phyloP scores from a whole-genome alignment of 2,113 vertebrate genomes.

The Bothrops jararaca region DNA sequence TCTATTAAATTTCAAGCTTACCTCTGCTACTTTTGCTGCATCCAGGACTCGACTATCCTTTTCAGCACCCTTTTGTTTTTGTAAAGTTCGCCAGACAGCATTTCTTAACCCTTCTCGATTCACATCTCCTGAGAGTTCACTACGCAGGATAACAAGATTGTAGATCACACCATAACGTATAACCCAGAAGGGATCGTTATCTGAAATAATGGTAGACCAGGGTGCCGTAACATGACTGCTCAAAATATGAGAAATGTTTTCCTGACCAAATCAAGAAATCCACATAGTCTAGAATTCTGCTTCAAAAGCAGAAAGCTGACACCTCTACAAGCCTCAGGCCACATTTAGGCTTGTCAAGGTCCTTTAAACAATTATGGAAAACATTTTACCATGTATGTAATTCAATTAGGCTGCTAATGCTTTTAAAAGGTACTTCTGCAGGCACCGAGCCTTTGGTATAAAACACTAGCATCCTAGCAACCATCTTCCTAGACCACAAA shows the following conservation, averaged over 20 bases:
- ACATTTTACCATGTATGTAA: background rate
- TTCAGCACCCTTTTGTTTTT: conserved; percentile 32
- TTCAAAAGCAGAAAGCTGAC: background rate
- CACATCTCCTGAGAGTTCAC: conserved; percentile 44
- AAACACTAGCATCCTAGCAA: background rate
- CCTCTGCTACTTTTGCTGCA: conserved; percentile 48
- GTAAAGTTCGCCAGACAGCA: conserved; percentile 38
- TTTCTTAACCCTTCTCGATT: conserved; percentile 50
- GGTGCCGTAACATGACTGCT: background rate
- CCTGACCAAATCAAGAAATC: background rate
- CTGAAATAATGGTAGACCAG: conserved; percentile 50
- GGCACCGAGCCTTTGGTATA: background rate
- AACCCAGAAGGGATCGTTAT: conserved; percentile 49
- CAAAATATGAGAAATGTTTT: background rate
- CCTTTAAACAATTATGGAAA: background rate
- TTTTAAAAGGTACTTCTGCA: background rate
- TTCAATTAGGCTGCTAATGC: background rate
- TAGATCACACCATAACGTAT: conserved; percentile 56
- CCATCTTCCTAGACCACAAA: background rate
- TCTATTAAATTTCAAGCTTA: background rate
- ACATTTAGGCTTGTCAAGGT: background rate
- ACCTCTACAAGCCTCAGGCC: background rate
- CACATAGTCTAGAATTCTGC: background rate
- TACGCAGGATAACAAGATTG: conserved; percentile 55
- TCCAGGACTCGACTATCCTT: conserved; percentile 29